Evolutionary conservation across 1,140 invertebrate species (phyloP).

Genomic region (Plutomurus gul): DNA sequence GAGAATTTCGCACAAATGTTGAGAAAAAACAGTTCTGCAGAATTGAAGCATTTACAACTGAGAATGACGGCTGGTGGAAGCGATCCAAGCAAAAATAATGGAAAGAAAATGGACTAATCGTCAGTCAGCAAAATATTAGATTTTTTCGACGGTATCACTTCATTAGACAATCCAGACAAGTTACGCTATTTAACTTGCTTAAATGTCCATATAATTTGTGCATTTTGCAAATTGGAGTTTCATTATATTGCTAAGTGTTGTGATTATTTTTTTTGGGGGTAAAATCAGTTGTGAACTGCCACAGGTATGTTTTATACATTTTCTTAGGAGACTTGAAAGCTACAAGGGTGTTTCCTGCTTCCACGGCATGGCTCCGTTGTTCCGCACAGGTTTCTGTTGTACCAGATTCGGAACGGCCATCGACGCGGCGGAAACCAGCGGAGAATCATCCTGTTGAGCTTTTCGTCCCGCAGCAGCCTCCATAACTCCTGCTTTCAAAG

Average conservation of each 20-base stretch:
- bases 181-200: background rate
- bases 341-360: conserved; percentile 72
- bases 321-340: conserved; percentile 11
- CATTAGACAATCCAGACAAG: conserved; percentile 12
- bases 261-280: background rate
- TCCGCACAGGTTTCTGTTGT: conserved; percentile 59
- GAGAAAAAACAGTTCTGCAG: background rate
- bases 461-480: conserved; percentile 48
- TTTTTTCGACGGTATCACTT: conserved; percentile 17
- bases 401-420: conserved; percentile 51
- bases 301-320: background rate
- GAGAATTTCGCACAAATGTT: background rate
- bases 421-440: conserved; percentile 50
- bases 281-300: background rate
- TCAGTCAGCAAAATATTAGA: conserved; percentile 27
- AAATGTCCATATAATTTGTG: conserved; percentile 13
- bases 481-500: conserved; percentile 50
- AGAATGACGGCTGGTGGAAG: background rate
- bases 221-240: conserved; percentile 13
- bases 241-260: conserved; percentile 15
- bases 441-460: conserved; percentile 40
- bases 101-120: conserved; percentile 9
- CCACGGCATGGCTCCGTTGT: conserved; percentile 66
- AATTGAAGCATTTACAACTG: background rate
- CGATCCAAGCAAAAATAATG: conserved; percentile 3